Conservation (phyloP, 2,797 vertebrate genomes). For the Tragelaphus oryx region DNA sequence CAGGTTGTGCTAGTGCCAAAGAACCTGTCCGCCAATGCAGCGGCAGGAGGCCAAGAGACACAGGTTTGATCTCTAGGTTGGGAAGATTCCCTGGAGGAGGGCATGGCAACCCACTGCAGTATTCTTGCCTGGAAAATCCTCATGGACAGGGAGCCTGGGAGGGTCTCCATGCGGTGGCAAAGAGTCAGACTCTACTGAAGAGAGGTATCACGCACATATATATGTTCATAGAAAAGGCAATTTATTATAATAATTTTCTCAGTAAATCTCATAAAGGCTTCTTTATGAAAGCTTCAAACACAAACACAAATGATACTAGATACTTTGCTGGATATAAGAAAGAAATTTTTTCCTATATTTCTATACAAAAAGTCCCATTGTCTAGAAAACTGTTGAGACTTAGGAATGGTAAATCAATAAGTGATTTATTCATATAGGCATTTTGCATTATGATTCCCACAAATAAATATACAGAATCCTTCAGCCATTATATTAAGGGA, state of each 20-base stretch:
- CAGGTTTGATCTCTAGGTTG: background rate
- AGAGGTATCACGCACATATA: accelerated
- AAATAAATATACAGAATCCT: background rate
- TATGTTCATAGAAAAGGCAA: background rate
- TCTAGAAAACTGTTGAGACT: background rate
- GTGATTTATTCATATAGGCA: background rate
- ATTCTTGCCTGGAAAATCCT: background rate
- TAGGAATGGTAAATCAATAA: background rate
- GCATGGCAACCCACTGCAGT: background rate
- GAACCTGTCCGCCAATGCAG: background rate
- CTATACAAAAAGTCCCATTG: background rate
- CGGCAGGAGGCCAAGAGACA: background rate
- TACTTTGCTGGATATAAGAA: background rate
- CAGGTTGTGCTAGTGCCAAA: background rate
- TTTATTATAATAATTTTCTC: constrained; percentile 29
- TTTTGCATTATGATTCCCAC: background rate
- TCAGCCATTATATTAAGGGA: background rate
- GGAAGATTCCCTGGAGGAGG: background rate
- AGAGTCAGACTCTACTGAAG: background rate
- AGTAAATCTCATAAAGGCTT: background rate
- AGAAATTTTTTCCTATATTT: background rate
- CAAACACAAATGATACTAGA: background rate
- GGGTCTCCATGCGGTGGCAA: background rate
- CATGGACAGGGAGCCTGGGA: background rate
- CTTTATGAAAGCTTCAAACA: background rate